A percentile compares a stretch with the other conserved stretches of the same genome.
Conservation (phyloP, 1,140 invertebrate genomes). For the Leptopilina clavipes region DNA sequence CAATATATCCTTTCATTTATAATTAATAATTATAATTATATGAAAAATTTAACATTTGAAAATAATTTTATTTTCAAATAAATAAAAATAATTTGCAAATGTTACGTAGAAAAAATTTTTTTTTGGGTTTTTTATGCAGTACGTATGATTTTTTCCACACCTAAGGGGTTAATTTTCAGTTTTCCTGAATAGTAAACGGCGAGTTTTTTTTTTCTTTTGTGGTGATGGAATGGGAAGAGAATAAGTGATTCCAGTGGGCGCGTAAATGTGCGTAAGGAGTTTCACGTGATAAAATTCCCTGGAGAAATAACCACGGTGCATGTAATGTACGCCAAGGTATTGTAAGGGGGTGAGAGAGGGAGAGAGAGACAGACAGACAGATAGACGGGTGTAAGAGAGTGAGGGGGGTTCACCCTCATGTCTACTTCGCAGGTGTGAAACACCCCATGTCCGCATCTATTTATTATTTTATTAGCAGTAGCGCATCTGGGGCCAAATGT, state of each 20-base stretch:
- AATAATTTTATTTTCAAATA: no score
- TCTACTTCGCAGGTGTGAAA: slow-evolving; percentile 56
- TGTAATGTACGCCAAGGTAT: slow-evolving; percentile 68
- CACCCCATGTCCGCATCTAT: slow-evolving; percentile 51
- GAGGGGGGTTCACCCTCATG: slow-evolving; percentile 45
- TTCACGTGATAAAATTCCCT: slow-evolving; percentile 69
- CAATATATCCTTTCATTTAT: no score
- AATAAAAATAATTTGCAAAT: no score
- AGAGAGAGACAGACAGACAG: no score
- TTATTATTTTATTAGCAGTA: slow-evolving; percentile 67
- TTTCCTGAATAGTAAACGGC: background rate
- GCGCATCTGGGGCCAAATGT: slow-evolving; percentile 30
- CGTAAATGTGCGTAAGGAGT: slow-evolving; percentile 45
- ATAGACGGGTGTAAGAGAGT: no score
- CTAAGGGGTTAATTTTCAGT: slow-evolving; percentile 2
- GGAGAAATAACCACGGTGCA: slow-evolving; percentile 69
- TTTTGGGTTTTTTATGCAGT: background rate
- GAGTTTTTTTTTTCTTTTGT: background rate
- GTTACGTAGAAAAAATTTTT: no score
- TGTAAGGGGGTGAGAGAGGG: slow-evolving; percentile 56
- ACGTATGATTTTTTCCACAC: background rate
- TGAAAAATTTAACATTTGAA: no score
- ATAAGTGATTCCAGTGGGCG: slow-evolving; percentile 31
- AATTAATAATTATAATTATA: no score
- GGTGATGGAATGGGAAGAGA: background rate